Evolutionary conservation across 2,113 vertebrate species (phyloP), one percentile per base, ranked within the genome.

Genomic region (Bubo blakistoni): DNA sequence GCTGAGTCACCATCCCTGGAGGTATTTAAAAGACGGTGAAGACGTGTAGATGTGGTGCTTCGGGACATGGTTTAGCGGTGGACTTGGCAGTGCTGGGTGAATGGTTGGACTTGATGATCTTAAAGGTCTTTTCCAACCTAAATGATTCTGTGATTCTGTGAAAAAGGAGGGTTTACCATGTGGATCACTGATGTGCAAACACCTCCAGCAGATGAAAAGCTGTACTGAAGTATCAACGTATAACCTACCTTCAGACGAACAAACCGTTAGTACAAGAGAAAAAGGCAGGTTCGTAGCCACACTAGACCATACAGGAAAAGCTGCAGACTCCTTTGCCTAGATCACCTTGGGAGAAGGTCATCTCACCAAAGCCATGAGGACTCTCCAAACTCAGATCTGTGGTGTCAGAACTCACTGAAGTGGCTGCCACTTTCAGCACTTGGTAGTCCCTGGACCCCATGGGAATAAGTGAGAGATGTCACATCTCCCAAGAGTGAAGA

Each of bases 201-300:
- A 78, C 59, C n/a, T 25, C n/a, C 82, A 86, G 76, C 47, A 74
- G 52, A 42, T 59, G 8, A 82, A 58, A 86, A 44, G 70, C 67
- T 62, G 38, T 15, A 10, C 7, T 44, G 77, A 84, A 78, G 71
- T 34, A 76, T 21, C 73, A 84, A 51, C 9, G n/a, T 40, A 46
- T 4, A 32, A 26, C 46, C 26, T 16, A 21, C 4, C 69, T 78
- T 26, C 63, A 67, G 61, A 62, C 20, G 77, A 96, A 88, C 1
- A 0, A 55, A 55, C 55, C 81, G 59, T 11, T 49, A 46, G 86
- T 18, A 70, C 0, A 0, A 69, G 58, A 9, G 15, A 80, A 40
- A 77, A 90, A 66, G 63, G 65, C 38, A 91, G 69, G 69, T 61
- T 84, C 34, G 0, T 1, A 70, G 38, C 6, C 7, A 11, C 29